Conservation (phyloP, 2,888 invertebrate species). For the Clanis bilineata region DNA sequence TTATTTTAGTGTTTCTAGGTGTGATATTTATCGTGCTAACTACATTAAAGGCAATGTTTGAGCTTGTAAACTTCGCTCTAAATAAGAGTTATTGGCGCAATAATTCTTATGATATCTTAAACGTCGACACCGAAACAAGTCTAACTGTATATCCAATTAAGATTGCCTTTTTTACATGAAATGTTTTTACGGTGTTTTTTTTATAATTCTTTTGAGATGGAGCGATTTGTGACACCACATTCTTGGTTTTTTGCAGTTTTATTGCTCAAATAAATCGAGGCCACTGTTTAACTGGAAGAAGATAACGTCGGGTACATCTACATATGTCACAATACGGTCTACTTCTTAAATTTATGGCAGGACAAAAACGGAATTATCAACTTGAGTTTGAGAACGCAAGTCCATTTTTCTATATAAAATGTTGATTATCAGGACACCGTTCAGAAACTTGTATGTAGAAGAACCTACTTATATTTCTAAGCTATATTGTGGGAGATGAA, state of each 20-base stretch:
- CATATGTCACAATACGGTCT: not conserved
- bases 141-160: slow-evolving; percentile 9
- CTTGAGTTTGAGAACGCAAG: no score
- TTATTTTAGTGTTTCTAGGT: not conserved
- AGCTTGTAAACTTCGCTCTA: slow-evolving; percentile 7
- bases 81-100: slow-evolving; percentile 6
- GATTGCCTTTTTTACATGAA: slow-evolving; percentile 3
- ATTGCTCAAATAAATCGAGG: slow-evolving; percentile 20
- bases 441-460: no score
- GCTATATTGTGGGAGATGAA: no score
- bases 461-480: no score
- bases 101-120: slow-evolving; percentile 12
- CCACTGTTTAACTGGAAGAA: slow-evolving; percentile 27
- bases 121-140: slow-evolving; percentile 9
- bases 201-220: not conserved
- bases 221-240: slow-evolving; percentile 2
- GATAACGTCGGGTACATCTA: not conserved
- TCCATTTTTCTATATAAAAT: no score
- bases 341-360: not conserved
- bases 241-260: not conserved
- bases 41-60: slow-evolving; percentile 6
- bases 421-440: no score
- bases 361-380: not conserved
- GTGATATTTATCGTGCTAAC: slow-evolving; percentile 4
- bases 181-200: slow-evolving; percentile 5